Percentiles rank a stretch among this genome's conserved stretches.
Conservation (phyloP, 2,888 invertebrate genomes). For the Melanotus villosus region DNA sequence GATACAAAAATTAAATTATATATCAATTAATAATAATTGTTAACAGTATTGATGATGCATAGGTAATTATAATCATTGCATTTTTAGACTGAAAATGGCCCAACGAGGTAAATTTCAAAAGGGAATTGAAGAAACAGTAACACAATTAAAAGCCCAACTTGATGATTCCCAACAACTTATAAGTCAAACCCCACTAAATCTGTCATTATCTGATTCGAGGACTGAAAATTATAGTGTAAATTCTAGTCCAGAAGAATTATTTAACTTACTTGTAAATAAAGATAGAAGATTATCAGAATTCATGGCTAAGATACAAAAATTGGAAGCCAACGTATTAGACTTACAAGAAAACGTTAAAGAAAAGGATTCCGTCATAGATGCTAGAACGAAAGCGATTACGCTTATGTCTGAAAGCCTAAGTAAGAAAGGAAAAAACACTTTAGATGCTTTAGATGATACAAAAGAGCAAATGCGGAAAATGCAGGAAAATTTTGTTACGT, state of each 20-base stretch:
- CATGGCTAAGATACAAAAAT: slow-evolving; percentile 78
- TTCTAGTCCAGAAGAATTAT: slow-evolving; percentile 64
- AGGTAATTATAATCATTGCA: no score
- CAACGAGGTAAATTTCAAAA: slow-evolving; percentile 71
- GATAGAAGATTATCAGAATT: slow-evolving; percentile 78
- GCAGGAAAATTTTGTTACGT: slow-evolving; percentile 82
- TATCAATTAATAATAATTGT: no score
- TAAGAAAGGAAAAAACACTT: slow-evolving; percentile 79
- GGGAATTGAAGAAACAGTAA: slow-evolving; percentile 71
- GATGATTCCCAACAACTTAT: slow-evolving; percentile 69
- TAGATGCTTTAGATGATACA: slow-evolving; percentile 83
- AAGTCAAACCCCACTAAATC: slow-evolving; percentile 58
- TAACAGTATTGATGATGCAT: no score
- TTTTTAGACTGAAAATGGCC: slow-evolving; percentile 68
- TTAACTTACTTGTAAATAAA: slow-evolving; percentile 71
- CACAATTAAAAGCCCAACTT: slow-evolving; percentile 71
- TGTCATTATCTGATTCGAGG: slow-evolving; percentile 58
- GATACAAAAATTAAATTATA: no score
- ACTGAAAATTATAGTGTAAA: slow-evolving; percentile 61
- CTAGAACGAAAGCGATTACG: slow-evolving; percentile 84
- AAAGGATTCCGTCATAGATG: slow-evolving; percentile 87
- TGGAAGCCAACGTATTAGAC: slow-evolving; percentile 85
- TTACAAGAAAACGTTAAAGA: slow-evolving; percentile 86
- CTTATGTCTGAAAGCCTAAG: slow-evolving; percentile 82
- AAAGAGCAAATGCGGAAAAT: slow-evolving; percentile 85